Evolutionary conservation across 2,888 invertebrate species (phyloP).

Genomic region (Pachymerium ferrugineum): DNA sequence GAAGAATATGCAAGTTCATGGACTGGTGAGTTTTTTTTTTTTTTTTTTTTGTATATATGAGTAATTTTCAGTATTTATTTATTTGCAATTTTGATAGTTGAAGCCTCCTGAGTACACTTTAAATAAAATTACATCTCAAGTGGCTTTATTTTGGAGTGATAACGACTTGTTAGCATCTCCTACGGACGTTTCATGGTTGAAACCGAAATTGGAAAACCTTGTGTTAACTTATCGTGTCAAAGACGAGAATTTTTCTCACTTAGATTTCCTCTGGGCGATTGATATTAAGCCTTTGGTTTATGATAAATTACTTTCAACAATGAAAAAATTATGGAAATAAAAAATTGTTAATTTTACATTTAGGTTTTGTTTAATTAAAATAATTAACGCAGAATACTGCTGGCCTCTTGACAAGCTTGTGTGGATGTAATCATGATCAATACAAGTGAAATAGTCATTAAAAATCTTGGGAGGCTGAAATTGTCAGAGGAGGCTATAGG

Average conservation of each 20-base stretch:
- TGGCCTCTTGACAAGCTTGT: too few relatives aligned
- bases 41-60: neutral
- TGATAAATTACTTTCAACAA: conserved; percentile 51
- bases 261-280: conserved; percentile 64
- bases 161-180: conserved; percentile 64
- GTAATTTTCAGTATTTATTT: neutral
- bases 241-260: conserved; percentile 62
- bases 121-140: conserved; percentile 58
- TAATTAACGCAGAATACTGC: too few relatives aligned
- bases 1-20: neutral
- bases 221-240: conserved; percentile 59
- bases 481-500: too few relatives aligned
- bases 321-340: conserved; percentile 40
- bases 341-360: neutral
- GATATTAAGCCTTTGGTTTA: conserved; percentile 60
- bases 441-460: too few relatives aligned
- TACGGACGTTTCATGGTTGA: conserved; percentile 57
- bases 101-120: conserved; percentile 61
- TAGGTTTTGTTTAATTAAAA: neutral
- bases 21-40: neutral
- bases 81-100: conserved; percentile 54
- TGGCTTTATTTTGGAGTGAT: conserved; percentile 61
- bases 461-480: too few relatives aligned
- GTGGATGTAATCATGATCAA: too few relatives aligned
- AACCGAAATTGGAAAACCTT: conserved; percentile 54